These are phyloP conservation scores for Brachirus orientalis DNA, from an alignment of 2,113 vertebrate species.

Conservation along the genomic window DNA sequence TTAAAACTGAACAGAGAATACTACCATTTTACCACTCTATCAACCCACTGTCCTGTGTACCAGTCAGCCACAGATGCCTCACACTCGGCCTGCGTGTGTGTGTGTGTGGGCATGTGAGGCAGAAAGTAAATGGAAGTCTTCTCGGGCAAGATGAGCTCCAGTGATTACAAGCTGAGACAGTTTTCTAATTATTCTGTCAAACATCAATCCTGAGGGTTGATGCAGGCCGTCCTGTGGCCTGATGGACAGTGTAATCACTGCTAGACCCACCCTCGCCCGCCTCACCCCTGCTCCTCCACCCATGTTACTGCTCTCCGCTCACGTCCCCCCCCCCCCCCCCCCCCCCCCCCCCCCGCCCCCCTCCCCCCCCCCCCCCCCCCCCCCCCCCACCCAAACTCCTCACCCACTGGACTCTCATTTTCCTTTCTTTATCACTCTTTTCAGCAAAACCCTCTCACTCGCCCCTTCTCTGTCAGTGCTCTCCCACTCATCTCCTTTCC, in stretches of 20 bases:
- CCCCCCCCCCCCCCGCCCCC: conserved; percentile 26
- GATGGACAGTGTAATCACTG: conserved; percentile 97
- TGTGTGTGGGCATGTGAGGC: conserved; percentile 36
- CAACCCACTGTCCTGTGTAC: conserved; percentile 66
- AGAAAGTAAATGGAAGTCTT: conserved; percentile 76
- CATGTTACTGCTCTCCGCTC: conserved; percentile 44
- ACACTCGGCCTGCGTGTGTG: conserved; percentile 25
- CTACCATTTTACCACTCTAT: conserved; percentile 76
- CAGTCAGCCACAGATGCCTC: conserved; percentile 51
- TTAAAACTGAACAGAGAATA: conserved; percentile 86
- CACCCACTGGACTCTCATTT: conserved; percentile 44
- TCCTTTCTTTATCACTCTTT: conserved; percentile 31
- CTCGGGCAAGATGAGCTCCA: conserved; percentile 83
- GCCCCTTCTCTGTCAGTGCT: conserved; percentile 7
- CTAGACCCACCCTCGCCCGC: conserved; percentile 58
- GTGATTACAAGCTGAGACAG: conserved; percentile 93
- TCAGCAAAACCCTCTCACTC: conserved; percentile 28
- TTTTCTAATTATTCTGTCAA: conserved; percentile 99
- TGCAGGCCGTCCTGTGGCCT: conserved; percentile 84
- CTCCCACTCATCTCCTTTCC: conserved; percentile 12
- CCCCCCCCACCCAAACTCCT: conserved; percentile 15
- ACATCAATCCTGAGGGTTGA: conserved; percentile 92
- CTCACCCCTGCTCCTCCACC: conserved; percentile 33
- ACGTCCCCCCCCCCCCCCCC: conserved; percentile 36
- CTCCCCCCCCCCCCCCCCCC: conserved; percentile 34